Evolutionary conservation across 1,140 invertebrate species (phyloP).

Genomic region (Aplysia californica): DNA sequence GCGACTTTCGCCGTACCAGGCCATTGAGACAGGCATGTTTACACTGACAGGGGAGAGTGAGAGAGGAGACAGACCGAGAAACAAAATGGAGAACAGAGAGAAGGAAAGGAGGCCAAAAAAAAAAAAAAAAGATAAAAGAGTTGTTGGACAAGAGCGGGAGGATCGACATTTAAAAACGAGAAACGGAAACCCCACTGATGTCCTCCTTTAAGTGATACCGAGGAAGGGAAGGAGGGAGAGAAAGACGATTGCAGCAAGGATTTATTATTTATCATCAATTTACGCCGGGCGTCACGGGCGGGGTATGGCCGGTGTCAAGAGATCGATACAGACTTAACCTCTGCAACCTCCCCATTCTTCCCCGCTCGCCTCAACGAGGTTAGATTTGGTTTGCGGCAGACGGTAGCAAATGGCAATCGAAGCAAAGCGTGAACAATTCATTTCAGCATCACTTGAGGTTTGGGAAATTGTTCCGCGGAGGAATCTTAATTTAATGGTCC

Average conservation of each 20-base stretch:
- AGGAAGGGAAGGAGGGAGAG: neutral
- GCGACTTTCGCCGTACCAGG: no score
- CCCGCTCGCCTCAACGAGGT: neutral
- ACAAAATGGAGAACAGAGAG: no score
- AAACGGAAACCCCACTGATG: no score
- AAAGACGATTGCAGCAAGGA: neutral
- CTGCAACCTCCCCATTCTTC: neutral
- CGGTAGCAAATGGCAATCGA: constrained; percentile 21
- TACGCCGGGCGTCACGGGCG: constrained; percentile 1
- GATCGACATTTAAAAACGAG: no score
- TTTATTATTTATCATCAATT: constrained; percentile 21
- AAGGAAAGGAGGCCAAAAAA: no score
- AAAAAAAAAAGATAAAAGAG: no score
- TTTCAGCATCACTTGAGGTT: constrained; percentile 13
- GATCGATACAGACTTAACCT: constrained; percentile 11
- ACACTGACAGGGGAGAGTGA: no score
- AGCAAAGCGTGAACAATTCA: constrained; percentile 23
- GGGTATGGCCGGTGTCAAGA: constrained; percentile 8
- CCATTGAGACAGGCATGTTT: no score
- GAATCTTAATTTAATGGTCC: constrained; percentile 11
- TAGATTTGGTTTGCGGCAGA: constrained; percentile 14
- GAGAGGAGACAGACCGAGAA: no score
- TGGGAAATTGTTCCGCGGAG: constrained; percentile 14
- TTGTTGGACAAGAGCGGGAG: no score
- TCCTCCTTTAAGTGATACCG: no score